A percentile compares a stretch with the other conserved stretches of the same genome.
Conservation (phyloP, 2,888 invertebrate genomes). For the Xanthia icteritia region DNA sequence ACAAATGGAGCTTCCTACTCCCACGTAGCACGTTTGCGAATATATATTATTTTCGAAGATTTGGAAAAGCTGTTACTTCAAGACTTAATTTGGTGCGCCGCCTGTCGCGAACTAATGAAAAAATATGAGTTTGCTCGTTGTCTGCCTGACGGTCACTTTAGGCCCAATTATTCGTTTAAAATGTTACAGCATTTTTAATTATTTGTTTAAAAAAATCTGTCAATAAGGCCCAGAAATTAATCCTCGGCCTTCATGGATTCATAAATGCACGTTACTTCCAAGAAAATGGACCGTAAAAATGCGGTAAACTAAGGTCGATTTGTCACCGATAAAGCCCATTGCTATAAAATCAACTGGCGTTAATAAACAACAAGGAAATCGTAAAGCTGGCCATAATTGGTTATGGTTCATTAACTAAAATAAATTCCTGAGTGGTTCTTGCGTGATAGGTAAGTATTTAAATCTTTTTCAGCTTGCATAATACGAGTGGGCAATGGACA, state of each 20-base stretch:
- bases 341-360: conserved; percentile 63
- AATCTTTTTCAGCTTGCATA: conserved; percentile 31
- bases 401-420: conserved; percentile 49
- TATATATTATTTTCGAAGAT: conserved; percentile 25
- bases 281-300: conserved; percentile 69
- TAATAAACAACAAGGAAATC: conserved; percentile 64
- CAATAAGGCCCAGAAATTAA: conserved; percentile 45
- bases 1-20: conserved; percentile 31
- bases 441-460: conserved; percentile 29
- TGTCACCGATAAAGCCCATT: conserved; percentile 71
- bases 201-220: conserved; percentile 7
- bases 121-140: conserved; percentile 69
- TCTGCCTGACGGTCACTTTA: conserved; percentile 63
- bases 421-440: conserved; percentile 21
- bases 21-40: conserved; percentile 18
- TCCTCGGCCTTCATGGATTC: conserved; percentile 49
- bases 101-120: conserved; percentile 71
- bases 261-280: conserved; percentile 60
- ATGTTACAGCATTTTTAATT: conserved; percentile 23
- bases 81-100: conserved; percentile 63
- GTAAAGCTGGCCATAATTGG: conserved; percentile 60
- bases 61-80: conserved; percentile 52
- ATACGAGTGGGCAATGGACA: conserved; percentile 19
- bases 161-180: conserved; percentile 66
- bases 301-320: conserved; percentile 71